Evolutionary conservation across 2,797 vertebrate genomes (phyloP).

Genomic region (Salmo trutta): DNA sequence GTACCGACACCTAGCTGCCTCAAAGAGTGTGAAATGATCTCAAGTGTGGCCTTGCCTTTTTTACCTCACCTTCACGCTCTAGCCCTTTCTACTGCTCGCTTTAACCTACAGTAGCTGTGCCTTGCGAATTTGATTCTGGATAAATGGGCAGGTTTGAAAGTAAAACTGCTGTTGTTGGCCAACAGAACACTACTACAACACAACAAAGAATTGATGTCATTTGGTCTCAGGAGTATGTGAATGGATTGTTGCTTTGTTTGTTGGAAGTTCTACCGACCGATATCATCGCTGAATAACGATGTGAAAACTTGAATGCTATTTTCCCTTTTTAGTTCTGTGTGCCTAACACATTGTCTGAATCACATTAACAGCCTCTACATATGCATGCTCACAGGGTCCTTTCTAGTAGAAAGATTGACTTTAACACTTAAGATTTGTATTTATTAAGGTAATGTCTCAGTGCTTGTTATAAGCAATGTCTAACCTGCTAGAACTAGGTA

Average conservation of each 20-base stretch:
- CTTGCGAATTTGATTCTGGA: constrained; percentile 50
- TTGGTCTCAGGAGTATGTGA: background rate
- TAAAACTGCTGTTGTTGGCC: constrained; percentile 22
- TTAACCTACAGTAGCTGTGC: constrained; percentile 51
- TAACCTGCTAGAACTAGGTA: background rate
- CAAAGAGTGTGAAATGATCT: constrained; percentile 26
- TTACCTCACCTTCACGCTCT: constrained; percentile 36
- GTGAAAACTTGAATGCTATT: constrained; percentile 34
- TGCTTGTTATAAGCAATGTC: background rate
- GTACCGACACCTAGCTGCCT: constrained; percentile 56
- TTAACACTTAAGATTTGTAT: background rate
- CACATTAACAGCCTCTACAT: constrained; percentile 55
- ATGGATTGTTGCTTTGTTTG: constrained; percentile 42
- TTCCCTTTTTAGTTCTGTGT: constrained; percentile 39
- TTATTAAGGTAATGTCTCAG: background rate
- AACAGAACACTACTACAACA: background rate
- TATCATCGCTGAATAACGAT: constrained; percentile 20
- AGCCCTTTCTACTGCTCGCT: constrained; percentile 32
- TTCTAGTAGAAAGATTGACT: background rate
- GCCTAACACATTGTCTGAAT: constrained; percentile 57
- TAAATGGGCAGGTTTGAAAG: constrained; percentile 30
- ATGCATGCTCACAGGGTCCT: constrained; percentile 58
- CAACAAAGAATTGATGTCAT: background rate
- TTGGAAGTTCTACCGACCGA: constrained; percentile 13
- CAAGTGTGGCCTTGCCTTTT: constrained; percentile 39